phyloP scores from a whole-genome alignment of 2,888 invertebrate genomes.

The Scaptomyza caliginosa region DNA sequence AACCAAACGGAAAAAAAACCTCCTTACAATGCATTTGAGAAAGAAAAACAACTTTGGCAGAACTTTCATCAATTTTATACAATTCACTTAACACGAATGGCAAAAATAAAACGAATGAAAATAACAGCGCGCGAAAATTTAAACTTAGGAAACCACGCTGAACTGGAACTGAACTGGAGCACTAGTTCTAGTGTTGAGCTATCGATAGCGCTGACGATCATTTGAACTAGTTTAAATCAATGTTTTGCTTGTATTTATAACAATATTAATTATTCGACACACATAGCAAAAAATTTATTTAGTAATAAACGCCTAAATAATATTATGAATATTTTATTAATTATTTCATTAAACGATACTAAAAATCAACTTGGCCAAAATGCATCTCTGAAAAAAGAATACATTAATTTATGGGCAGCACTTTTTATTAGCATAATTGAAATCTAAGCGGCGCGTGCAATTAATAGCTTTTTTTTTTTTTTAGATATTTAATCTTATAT shows the following conservation, averaged over 20 bases:
- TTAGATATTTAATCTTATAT: neutral
- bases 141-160: neutral
- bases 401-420: neutral
- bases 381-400: neutral
- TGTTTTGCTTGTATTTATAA: neutral
- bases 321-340: too few species aligned
- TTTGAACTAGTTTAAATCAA: too few species aligned
- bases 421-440: neutral
- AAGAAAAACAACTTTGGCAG: conserved; percentile 5
- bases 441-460: conserved; percentile 2
- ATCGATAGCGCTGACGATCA: neutral
- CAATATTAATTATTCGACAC: neutral
- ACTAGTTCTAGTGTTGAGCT: neutral
- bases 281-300: too few species aligned
- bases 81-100: conserved; percentile 53
- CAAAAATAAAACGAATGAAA: conserved; percentile 1
- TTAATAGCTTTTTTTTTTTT: too few species aligned
- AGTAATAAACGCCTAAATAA: neutral
- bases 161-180: conserved; percentile 11
- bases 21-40: neutral
- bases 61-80: conserved; percentile 61
- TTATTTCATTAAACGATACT: neutral
- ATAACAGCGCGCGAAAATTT: neutral
- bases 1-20: conserved; percentile 27
- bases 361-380: neutral